These are phyloP conservation scores for Cerastis rubricosa DNA, from an alignment of 2,888 invertebrate species.

Conservation along the genomic window DNA sequence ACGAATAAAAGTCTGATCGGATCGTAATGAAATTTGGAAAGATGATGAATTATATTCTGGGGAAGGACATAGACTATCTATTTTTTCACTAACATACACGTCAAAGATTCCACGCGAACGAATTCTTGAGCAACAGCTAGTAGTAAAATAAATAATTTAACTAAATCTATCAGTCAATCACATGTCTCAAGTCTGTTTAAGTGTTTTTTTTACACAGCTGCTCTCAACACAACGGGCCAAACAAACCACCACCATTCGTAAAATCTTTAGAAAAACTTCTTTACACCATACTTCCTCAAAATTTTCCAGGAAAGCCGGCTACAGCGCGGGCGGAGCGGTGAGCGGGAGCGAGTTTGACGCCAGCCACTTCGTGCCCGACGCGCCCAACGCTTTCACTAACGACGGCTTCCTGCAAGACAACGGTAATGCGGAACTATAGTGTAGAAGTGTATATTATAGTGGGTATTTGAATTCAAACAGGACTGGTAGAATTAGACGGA, in stretches of 20 bases:
- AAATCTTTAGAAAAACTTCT: conserved; percentile 1
- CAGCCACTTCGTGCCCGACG: conserved; percentile 87
- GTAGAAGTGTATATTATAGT: neutral
- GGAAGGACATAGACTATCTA: no score
- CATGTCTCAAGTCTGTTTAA: neutral
- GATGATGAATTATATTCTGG: no score
- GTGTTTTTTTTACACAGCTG: neutral
- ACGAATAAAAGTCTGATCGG: no score
- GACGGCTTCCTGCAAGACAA: conserved; percentile 87
- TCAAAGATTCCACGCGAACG: neutral
- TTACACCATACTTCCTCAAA: neutral
- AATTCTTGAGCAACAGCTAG: no score
- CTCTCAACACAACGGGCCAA: neutral
- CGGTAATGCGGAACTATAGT: conserved; percentile 68
- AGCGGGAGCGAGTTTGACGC: conserved; percentile 90
- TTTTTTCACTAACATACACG: no score
- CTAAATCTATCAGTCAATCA: neutral
- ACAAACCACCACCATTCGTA: neutral
- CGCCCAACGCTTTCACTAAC: conserved; percentile 86
- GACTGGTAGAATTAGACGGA: neutral
- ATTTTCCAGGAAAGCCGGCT: conserved; percentile 79
- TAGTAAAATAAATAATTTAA: neutral
- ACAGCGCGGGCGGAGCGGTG: conserved; percentile 77
- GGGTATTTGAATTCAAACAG: neutral
- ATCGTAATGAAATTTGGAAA: no score